phyloP scores from a whole-genome alignment of 2,113 vertebrate genomes.

The Pangasianodon hypophthalmus region DNA sequence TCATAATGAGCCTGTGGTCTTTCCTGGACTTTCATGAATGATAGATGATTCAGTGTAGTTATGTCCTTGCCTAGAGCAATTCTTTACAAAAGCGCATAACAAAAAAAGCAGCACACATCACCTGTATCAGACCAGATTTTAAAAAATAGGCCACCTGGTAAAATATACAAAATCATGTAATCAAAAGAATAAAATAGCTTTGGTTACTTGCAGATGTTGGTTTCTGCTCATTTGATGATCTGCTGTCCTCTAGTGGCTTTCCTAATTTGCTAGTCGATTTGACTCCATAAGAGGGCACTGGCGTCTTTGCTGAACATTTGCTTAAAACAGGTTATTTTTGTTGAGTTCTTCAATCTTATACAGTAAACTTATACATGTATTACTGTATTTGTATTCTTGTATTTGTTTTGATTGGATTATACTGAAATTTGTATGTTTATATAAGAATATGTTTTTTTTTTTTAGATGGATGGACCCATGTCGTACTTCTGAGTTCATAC shows the following conservation, averaged over 20 bases:
- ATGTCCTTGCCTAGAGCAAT: background rate
- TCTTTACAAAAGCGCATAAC: background rate
- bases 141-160: background rate
- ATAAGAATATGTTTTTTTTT: no score
- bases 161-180: background rate
- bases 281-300: background rate
- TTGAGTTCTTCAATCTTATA: background rate
- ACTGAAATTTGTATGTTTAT: no score
- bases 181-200: background rate
- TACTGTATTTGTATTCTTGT: no score
- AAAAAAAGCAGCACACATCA: background rate
- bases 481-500: no score
- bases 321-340: background rate
- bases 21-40: slow-evolving; percentile 3
- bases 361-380: no score
- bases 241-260: background rate
- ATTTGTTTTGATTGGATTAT: no score
- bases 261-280: background rate
- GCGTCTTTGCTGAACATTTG: background rate
- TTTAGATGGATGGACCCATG: no score
- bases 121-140: background rate
- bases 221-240: background rate
- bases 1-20: background rate
- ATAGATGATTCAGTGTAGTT: background rate
- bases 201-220: background rate